Evolutionary conservation across 2,888 invertebrate genomes (phyloP), one percentile per base, ranked within the genome.

Genomic region (Stenodera caucasica): DNA sequence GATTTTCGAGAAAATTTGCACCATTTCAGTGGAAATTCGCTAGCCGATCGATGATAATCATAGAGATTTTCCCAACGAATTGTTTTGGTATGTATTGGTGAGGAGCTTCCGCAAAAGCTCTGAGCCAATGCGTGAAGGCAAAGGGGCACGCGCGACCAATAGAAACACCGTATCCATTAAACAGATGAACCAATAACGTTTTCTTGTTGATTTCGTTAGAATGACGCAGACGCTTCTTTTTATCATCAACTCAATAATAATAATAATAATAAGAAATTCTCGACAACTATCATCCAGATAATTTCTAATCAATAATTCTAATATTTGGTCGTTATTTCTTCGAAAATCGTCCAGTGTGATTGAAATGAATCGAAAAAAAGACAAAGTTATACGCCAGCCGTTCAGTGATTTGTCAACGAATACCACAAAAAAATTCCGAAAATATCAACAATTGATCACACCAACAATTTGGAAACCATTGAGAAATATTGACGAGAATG

Each of bases 81-180:
- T 45, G 12, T 23, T 45, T 21, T 45, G 18, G 2, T 45, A 21
- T 23, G 21, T 45, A 21, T 45, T 45, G 45, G 45, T 63, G 63
- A 61, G 58, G 64, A 67, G 65, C 67, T 67, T 66, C 56, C 58
- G 64, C 64, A 53, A 66, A 67, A 66, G 67, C 64, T 68, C 64
- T 65, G 70, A 67, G 67, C 71, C 71, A 69, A 70, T 69, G 68
- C 67, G 68, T 68, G 70, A 67, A 69, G 60, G 50, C 61, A 61
- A 70, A 61, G 57, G 65, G 71, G 73, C 77, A 76, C 77, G 75
- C 68, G 77, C 77, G 68, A 61, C 78, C 77, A 78, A 78, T 78
- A 69, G 67, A 63, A 61, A 63, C 61, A 57, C 59, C 59, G 67
- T 59, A 65, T 70, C 69, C 67, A 69, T 58, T 61, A 61, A 63